Evolutionary conservation across 2,888 invertebrate species (phyloP).

Genomic region (Osedax frankpressi): DNA sequence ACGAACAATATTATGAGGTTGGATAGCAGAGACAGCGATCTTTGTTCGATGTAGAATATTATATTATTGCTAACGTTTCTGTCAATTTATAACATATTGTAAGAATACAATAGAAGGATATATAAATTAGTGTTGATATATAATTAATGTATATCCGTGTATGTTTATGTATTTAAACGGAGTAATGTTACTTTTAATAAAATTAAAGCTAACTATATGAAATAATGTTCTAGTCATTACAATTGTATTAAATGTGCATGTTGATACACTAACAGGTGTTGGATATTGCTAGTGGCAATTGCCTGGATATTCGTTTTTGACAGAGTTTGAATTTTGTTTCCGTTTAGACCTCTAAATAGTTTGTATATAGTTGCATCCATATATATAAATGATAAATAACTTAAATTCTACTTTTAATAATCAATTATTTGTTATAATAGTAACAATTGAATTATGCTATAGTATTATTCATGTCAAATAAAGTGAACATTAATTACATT

Average conservation of each 20-base stretch:
- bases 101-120: not conserved
- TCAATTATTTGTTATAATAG: too few relatives aligned
- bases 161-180: not conserved
- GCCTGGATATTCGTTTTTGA: constrained; percentile 9
- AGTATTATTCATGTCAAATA: too few relatives aligned
- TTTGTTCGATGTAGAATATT: constrained; percentile 10
- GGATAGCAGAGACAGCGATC: not conserved
- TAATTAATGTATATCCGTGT: not conserved
- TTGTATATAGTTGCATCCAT: too few relatives aligned
- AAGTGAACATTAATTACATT: too few relatives aligned
- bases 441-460: too few relatives aligned
- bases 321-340: constrained; percentile 4
- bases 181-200: too few relatives aligned
- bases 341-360: constrained; percentile 13
- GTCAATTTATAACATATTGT: not conserved
- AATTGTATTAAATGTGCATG: too few relatives aligned
- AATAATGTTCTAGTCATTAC: too few relatives aligned
- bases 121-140: not conserved
- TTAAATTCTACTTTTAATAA: too few relatives aligned
- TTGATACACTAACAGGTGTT: constrained; percentile 10
- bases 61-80: constrained; percentile 16
- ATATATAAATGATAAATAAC: too few relatives aligned
- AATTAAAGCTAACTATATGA: too few relatives aligned
- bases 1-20: constrained; percentile 8
- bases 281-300: constrained; percentile 3